Base-by-base conservation (phyloP, 2,113 vertebrate genomes). In the Calypte anna region DNA sequence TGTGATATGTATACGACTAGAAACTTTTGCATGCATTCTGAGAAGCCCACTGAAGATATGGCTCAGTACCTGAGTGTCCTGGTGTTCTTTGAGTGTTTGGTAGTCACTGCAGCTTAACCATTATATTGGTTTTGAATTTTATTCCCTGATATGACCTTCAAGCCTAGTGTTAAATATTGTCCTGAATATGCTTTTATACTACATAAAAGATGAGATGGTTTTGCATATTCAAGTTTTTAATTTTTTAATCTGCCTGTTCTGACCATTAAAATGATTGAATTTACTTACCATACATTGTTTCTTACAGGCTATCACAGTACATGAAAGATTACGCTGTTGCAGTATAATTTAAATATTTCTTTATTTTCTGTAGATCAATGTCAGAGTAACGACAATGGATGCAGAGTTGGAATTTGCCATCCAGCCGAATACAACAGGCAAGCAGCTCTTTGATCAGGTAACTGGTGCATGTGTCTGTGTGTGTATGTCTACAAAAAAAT, bases 381-480 rank as follows among this genome's bases (percentile, higher is more conserved):
- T 98, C 82, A 96, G 98, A 96, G 98, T 98, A 85, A 98, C 98
- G 55, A 98, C 98, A 23, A 98, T 98, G 98, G 98, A 98, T 93
- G 98, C 98, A 40, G 98, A 98, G 86, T 90, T 98, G 96, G 98
- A 98, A 87, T 98, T 98, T 98, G 98, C 98, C 86, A 98, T 98
- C 94, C 98, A 98, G 88, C 98, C 98, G 63, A 98, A 98, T 92
- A 98, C 98, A 78, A 98, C 98, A 87, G 98, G 98, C 93, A 98
- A 98, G 91, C 98, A 98, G 74, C 98, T 98, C 84, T 98, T 98
- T 96, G 98, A 98, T 96, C 98, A 98, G 98, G 98, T 98, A 98
- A 96, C 19, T 53, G 91, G 57, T 2, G 7, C 62, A 17, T 28
- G 13, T 69, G 5, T 80, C 27, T 92, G 3, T 70, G 11, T 81